Percentiles rank a stretch among this genome's conserved stretches.
phyloP scores from a whole-genome alignment of 1,140 invertebrate species.

The Colletes latitarsis region DNA sequence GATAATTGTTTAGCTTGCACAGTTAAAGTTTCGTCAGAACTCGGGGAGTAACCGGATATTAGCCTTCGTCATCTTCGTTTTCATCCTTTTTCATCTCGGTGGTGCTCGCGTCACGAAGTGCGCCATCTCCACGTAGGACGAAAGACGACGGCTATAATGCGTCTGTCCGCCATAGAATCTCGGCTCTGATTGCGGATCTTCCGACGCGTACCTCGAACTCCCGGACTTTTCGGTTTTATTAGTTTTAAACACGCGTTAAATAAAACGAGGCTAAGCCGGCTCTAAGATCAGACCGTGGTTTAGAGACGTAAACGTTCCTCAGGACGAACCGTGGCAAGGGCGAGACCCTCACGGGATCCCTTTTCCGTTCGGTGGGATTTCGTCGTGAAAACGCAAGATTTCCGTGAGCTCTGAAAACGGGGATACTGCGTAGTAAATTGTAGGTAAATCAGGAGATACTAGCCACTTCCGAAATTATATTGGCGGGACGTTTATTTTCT shows the following conservation, averaged over 20 bases:
- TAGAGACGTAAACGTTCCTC: constrained; percentile 58
- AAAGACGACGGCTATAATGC: constrained; percentile 42
- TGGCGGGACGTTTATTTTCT: neutral
- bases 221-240: constrained; percentile 69
- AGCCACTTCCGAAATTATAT: constrained; percentile 53
- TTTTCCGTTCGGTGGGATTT: constrained; percentile 46
- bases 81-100: neutral
- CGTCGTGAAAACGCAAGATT: constrained; percentile 52
- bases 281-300: constrained; percentile 64
- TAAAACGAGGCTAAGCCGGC: constrained; percentile 74
- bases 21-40: constrained; percentile 53
- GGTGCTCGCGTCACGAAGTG: neutral
- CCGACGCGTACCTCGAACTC: constrained; percentile 30
- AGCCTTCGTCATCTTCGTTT: constrained; percentile 45
- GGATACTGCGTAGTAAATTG: constrained; percentile 56
- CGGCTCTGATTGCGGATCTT: constrained; percentile 62
- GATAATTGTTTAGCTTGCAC: constrained; percentile 62
- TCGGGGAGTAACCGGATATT: constrained; percentile 45
- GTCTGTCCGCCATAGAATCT: constrained; percentile 56
- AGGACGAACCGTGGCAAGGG: constrained; percentile 22
- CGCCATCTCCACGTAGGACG: neutral
- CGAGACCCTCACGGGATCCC: constrained; percentile 36
- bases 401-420: constrained; percentile 43
- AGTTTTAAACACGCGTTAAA: constrained; percentile 81
- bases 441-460: constrained; percentile 55